Percentiles rank a stretch among this genome's conserved stretches.
These are phyloP conservation scores for Papilio glaucus DNA, from an alignment of 1,140 invertebrate genomes.

Conservation along the genomic window DNA sequence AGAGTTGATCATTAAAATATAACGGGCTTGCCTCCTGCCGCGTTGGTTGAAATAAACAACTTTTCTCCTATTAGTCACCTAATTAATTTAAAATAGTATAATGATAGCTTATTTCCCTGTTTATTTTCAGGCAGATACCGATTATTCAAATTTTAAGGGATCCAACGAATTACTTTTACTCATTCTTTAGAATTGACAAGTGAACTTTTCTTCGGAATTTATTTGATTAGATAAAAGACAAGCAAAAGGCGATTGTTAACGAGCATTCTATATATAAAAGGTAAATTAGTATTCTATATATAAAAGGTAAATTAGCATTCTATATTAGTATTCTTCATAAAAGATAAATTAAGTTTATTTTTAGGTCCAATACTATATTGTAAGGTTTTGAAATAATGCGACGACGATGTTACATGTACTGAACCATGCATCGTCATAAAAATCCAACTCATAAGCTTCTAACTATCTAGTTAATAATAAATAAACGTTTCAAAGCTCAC, in stretches of 20 bases:
- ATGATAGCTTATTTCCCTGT: background rate
- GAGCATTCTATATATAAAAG: no score
- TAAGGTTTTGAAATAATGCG: background rate
- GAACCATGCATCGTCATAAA: slow-evolving; percentile 24
- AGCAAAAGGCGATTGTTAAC: no score
- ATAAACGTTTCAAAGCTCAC: slow-evolving; percentile 36
- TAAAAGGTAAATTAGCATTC: no score
- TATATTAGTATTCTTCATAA: no score
- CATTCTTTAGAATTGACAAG: no score
- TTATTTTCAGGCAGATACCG: background rate
- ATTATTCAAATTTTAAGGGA: background rate
- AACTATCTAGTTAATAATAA: slow-evolving; percentile 37
- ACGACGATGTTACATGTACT: background rate
- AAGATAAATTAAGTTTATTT: background rate
- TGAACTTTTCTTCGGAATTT: no score
- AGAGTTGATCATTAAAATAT: slow-evolving; percentile 17
- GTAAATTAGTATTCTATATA: no score
- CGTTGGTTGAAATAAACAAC: slow-evolving; percentile 1
- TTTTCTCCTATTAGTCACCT: background rate
- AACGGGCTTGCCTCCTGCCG: slow-evolving; percentile 6
- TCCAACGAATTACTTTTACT: no score
- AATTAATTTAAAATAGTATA: background rate
- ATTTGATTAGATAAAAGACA: no score
- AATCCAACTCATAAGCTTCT: slow-evolving; percentile 6
- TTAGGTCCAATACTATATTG: background rate